Percentiles rank a stretch among this genome's conserved stretches.
Evolutionary conservation across 2,888 invertebrate genomes (phyloP).

Genomic region (Hofmannophila pseudospretella): DNA sequence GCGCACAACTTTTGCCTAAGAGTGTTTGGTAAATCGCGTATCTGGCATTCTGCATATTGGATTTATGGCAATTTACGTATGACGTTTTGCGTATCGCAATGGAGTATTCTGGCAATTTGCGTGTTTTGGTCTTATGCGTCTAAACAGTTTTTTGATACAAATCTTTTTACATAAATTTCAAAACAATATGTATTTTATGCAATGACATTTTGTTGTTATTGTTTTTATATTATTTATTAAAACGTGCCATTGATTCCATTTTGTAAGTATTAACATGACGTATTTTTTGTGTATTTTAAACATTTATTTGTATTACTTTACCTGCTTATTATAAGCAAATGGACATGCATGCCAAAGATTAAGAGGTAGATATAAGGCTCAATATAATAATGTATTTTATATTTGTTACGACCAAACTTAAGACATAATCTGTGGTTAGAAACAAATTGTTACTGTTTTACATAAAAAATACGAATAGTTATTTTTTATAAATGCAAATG

Average conservation of each 20-base stretch:
- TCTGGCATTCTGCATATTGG: no score
- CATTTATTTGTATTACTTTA: constrained; percentile 46
- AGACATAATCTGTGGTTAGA: constrained; percentile 51
- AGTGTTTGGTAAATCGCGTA: no score
- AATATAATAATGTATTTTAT: constrained; percentile 42
- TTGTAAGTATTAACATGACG: constrained; percentile 8
- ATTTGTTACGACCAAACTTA: constrained; percentile 31
- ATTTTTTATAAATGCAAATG: constrained; percentile 66
- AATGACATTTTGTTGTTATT: no score
- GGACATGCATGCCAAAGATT: constrained; percentile 75
- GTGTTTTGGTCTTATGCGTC: no score
- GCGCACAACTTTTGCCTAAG: no score
- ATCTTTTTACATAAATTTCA: no score
- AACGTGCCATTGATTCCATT: constrained; percentile 33
- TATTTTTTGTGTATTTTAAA: constrained; percentile 11
- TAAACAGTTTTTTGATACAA: neutral
- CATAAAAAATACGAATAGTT: constrained; percentile 42
- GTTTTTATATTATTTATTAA: constrained; percentile 12
- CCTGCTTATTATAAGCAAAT: constrained; percentile 47
- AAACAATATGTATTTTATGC: no score
- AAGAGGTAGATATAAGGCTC: constrained; percentile 63
- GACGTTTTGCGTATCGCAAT: no score
- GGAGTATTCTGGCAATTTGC: no score
- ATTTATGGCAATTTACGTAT: no score
- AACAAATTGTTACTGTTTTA: constrained; percentile 77